These are phyloP conservation scores for Lepus timidus DNA, from an alignment of 2,113 vertebrate genomes.

Conservation along the genomic window DNA sequence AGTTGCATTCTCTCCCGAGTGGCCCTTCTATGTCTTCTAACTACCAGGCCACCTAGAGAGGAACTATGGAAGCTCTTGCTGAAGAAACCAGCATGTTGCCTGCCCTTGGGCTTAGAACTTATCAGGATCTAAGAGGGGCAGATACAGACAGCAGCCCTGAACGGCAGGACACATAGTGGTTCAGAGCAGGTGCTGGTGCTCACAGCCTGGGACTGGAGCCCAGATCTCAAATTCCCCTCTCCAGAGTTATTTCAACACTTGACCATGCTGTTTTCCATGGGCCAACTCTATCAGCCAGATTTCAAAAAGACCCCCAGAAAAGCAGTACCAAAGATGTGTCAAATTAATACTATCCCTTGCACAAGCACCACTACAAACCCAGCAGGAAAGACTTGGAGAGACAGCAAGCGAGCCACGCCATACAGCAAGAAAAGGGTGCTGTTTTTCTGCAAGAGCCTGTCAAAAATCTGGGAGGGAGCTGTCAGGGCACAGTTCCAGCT, in stretches of 20 bases:
- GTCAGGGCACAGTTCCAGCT: background rate
- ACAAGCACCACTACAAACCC: background rate
- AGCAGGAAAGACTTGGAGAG: background rate
- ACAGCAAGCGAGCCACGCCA: background rate
- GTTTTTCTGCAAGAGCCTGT: background rate
- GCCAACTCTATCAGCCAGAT: background rate
- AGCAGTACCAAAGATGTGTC: background rate
- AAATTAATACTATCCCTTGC: background rate
- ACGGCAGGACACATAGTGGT: background rate
- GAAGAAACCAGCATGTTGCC: background rate
- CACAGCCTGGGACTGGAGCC: background rate
- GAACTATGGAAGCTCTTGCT: background rate
- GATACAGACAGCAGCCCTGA: fast-evolving
- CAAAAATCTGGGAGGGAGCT: background rate
- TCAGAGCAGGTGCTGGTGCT: background rate
- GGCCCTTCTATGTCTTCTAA: background rate
- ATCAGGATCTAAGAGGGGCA: background rate
- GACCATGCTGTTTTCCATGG: background rate
- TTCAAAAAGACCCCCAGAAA: background rate
- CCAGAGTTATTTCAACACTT: constrained; percentile 19
- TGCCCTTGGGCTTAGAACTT: background rate
- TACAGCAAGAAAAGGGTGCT: background rate
- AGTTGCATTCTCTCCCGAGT: background rate
- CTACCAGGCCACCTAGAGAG: background rate
- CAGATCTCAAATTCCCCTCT: background rate